phyloP scores from a whole-genome alignment of 1,140 invertebrate species.

The Tetramorium simillimum region DNA sequence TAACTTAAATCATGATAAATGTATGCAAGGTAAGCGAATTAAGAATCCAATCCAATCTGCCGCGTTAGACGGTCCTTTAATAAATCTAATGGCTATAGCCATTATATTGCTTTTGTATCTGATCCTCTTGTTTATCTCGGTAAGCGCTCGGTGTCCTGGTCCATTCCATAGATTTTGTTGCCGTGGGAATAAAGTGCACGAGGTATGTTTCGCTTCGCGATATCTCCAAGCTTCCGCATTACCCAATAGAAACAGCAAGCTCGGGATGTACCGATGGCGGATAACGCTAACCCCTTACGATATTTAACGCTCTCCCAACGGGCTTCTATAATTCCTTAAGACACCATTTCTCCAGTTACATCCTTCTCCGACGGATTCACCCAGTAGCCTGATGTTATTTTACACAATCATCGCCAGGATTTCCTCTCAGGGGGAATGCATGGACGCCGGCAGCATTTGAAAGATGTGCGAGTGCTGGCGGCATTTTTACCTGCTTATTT shows the following conservation, averaged over 20 bases:
- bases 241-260: conserved; percentile 16
- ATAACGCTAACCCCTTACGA: conserved; percentile 50
- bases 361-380: background rate
- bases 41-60: background rate
- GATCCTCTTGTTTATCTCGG: conserved; percentile 23
- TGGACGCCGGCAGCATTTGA: background rate
- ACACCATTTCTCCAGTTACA: conserved; percentile 44
- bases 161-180: conserved; percentile 29
- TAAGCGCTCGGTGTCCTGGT: background rate
- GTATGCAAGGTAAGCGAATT: background rate
- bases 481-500: conserved; percentile 40
- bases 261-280: conserved; percentile 15
- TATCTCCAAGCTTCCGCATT: conserved; percentile 12
- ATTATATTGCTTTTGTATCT: conserved; percentile 37
- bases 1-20: background rate
- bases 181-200: conserved; percentile 12
- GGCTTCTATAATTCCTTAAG: conserved; percentile 54
- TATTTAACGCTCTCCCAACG: conserved; percentile 56
- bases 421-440: background rate
- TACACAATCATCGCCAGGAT: conserved; percentile 22
- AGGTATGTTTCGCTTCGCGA: conserved; percentile 7
- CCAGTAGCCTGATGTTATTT: background rate
- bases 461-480: background rate
- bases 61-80: background rate
- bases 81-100: background rate